Evolutionary conservation across 1,140 invertebrate genomes (phyloP), one percentile per base, ranked within the genome.

Genomic region (Microplitis mediator): DNA sequence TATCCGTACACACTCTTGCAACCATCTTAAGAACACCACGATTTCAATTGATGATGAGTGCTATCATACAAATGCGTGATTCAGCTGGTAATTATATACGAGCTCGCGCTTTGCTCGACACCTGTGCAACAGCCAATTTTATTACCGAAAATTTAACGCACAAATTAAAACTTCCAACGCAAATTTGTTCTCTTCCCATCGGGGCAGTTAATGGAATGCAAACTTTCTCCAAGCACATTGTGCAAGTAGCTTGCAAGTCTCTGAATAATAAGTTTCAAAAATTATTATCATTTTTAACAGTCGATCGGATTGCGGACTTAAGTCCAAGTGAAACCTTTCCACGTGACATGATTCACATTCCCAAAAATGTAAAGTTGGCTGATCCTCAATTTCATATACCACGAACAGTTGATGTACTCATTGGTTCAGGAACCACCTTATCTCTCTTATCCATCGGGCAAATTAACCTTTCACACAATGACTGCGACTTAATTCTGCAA

Each of bases 1-100:
- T 36, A 36, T 3, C 35, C 3, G 35, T 36, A 6, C 35, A 36
- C 6, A 36, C 3, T 36, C 6, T 4, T 36, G 6, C 35, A 36
- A 36, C 35, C 35, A 36, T 36, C 6, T 6, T 36, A 4, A 36
- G 35, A 36, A 36, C 35, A 36, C 35, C 35, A n/a, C n/a, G n/a
- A n/a, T n/a, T n/a, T n/a, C n/a, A n/a, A n/a, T n/a, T 76, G 45
- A 74, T 76, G 72, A 16, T 74, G 65, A 76, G 72, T 50, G 72
- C 72, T 51, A 16, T 51, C 31, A 61, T 76, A 50, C 69, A 34
- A 56, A 72, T 23, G 64, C n/a, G n/a, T n/a, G n/a, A n/a, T n/a
- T n/a, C n/a, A n/a, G n/a, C n/a, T n/a, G n/a, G n/a, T n/a, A n/a
- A n/a, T n/a, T n/a, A n/a, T n/a, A n/a, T n/a, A n/a, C n/a, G n/a